Percentiles rank a stretch among this genome's conserved stretches.
phyloP scores from a whole-genome alignment of 2,797 vertebrate genomes.

The Atherinosoma microstoma region DNA sequence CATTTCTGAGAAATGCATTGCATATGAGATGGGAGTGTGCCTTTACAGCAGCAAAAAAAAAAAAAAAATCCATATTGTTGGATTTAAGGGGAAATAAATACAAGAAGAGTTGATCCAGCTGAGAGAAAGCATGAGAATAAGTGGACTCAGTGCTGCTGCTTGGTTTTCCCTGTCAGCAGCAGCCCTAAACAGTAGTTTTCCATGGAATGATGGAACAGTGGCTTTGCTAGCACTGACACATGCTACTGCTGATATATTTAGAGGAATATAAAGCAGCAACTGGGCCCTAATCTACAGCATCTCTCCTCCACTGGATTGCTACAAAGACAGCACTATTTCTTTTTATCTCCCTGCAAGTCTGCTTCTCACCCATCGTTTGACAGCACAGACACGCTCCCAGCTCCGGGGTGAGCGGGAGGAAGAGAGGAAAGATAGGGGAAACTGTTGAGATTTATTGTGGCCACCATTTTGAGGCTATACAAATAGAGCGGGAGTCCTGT shows the following conservation, averaged over 20 bases:
- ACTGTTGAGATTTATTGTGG: conserved; percentile 69
- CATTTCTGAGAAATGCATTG: conserved; percentile 21
- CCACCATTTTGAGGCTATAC: conserved; percentile 68
- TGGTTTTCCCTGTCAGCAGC: conserved; percentile 49
- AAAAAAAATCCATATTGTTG: conserved; percentile 8
- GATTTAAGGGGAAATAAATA: conserved; percentile 34
- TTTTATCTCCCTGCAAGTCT: conserved; percentile 78
- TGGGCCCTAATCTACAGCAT: conserved; percentile 77
- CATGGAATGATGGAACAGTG: conserved; percentile 74
- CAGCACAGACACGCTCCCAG: conserved; percentile 63
- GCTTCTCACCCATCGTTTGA: conserved; percentile 66
- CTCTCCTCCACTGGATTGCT: conserved; percentile 79
- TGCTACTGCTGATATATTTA: conserved; percentile 80
- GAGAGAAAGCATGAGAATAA: conserved; percentile 41
- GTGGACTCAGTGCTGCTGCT: conserved; percentile 48
- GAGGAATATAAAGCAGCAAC: conserved; percentile 79
- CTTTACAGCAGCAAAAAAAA: not conserved
- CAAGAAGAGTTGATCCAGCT: conserved; percentile 27
- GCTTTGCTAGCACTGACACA: conserved; percentile 72
- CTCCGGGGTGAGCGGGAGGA: conserved; percentile 55
- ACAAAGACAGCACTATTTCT: conserved; percentile 81
- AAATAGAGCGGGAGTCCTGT: conserved; percentile 53
- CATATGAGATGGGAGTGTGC: conserved; percentile 2
- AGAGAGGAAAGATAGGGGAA: conserved; percentile 35
- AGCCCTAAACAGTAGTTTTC: conserved; percentile 69